Evolutionary conservation across 64 coral and sea anemone genomes (phyloP).

Genomic region (Acropora tenuis): DNA sequence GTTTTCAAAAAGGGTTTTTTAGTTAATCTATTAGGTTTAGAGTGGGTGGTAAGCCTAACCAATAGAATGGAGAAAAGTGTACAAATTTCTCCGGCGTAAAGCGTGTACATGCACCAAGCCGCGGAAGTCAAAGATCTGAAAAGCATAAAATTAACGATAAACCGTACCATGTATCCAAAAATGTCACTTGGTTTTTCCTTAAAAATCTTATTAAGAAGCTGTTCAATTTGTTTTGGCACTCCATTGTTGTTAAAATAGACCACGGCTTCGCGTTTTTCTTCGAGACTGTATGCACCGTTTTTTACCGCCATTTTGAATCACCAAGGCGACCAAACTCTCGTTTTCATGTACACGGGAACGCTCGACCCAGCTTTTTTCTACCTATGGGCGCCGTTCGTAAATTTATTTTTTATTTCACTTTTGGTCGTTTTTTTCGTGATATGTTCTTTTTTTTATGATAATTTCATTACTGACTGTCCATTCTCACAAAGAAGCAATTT

Average conservation of each 20-base stretch:
- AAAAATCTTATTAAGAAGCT: conserved; percentile 95
- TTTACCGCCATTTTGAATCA: conserved; percentile 93
- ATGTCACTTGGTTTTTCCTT: conserved; percentile 89
- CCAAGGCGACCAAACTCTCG: conserved; percentile 22
- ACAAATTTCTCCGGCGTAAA: too few species aligned
- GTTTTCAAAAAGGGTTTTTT: too few species aligned
- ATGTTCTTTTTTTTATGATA: too few species aligned
- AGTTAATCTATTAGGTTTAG: too few species aligned
- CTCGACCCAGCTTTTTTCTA: not conserved
- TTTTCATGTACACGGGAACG: not conserved
- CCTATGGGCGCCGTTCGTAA: too few species aligned
- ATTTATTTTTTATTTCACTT: too few species aligned
- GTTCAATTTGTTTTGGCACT: conserved; percentile 89
- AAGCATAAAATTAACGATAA: not conserved
- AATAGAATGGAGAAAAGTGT: too few species aligned
- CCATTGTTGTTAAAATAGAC: conserved; percentile 89
- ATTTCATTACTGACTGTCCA: too few species aligned
- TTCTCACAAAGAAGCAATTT: too few species aligned
- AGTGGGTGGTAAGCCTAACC: too few species aligned
- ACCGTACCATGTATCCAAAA: conserved; percentile 94
- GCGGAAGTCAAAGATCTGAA: not conserved
- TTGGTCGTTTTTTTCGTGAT: too few species aligned
- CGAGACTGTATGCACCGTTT: conserved; percentile 73
- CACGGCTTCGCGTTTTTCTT: conserved; percentile 84
- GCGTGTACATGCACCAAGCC: too few species aligned